These are phyloP conservation scores for Tangara arthus DNA, from an alignment of 2,797 vertebrate species.

Conservation along the genomic window DNA sequence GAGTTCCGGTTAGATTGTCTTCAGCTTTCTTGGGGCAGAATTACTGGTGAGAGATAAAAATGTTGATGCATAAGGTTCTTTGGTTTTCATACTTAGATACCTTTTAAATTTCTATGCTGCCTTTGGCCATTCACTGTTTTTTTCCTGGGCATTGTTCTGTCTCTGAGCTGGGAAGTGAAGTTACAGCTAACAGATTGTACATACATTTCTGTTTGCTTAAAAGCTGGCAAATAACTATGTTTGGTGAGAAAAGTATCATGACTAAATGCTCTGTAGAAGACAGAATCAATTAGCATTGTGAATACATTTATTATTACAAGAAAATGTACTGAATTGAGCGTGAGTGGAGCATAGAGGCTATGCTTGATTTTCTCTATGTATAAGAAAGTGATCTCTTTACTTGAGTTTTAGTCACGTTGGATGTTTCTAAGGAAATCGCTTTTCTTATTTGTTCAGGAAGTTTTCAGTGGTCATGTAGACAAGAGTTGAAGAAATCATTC, in stretches of 20 bases:
- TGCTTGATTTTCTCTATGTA: neutral
- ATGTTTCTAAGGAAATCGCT: neutral
- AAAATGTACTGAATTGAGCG: neutral
- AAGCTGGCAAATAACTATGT: neutral
- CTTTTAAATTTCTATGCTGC: neutral
- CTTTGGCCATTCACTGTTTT: neutral
- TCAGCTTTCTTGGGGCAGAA: neutral
- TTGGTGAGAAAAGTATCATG: neutral
- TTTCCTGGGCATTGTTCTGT: neutral
- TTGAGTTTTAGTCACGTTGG: neutral
- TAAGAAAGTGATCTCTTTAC: neutral
- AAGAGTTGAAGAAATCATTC: neutral
- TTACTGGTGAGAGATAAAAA: neutral
- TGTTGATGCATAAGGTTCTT: neutral
- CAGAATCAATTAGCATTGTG: neutral
- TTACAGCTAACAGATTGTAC: neutral
- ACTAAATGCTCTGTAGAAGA: neutral
- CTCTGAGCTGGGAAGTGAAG: neutral
- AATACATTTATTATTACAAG: neutral
- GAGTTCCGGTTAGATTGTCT: neutral
- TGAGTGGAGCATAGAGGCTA: neutral
- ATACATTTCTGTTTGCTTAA: neutral
- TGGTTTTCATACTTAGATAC: neutral
- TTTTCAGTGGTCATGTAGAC: neutral
- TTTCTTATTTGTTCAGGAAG: neutral